Evolutionary conservation across 2,888 invertebrate species (phyloP).

Genomic region (Tiliacea citrago): DNA sequence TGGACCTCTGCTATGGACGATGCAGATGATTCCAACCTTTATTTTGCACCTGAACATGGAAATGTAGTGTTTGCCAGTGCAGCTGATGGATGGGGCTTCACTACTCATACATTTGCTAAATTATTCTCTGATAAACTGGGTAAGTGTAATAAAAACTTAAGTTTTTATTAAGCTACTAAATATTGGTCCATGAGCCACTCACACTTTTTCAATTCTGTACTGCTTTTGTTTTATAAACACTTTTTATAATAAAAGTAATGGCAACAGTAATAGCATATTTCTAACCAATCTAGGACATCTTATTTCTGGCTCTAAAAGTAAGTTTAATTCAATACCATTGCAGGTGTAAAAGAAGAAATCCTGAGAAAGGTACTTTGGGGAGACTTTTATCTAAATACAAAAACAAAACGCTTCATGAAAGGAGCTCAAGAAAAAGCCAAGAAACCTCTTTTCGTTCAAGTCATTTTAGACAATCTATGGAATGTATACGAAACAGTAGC

Average conservation of each 20-base stretch:
- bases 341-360: constrained; percentile 93
- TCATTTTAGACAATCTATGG: constrained; percentile 98
- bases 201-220: not conserved
- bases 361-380: constrained; percentile 97
- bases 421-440: constrained; percentile 98
- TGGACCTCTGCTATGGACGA: constrained; percentile 96
- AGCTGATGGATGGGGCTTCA: constrained; percentile 97
- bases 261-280: not conserved
- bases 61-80: constrained; percentile 99
- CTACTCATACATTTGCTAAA: constrained; percentile 95
- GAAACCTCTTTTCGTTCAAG: constrained; percentile 97
- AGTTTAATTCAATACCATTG: constrained; percentile 39
- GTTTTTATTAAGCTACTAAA: not conserved
- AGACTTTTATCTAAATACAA: constrained; percentile 96
- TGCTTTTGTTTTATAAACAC: not conserved
- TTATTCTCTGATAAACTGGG: constrained; percentile 93
- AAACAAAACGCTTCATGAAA: constrained; percentile 95
- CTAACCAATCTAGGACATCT: not conserved
- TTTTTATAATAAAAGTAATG: not conserved
- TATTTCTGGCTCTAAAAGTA: not conserved
- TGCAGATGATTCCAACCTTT: constrained; percentile 96
- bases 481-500: constrained; percentile 96
- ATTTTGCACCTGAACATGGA: constrained; percentile 97
- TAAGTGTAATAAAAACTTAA: constrained; percentile 64
- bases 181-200: not conserved